Evolutionary conservation across 2,888 invertebrate genomes (phyloP).

Genomic region (Caprella mutica): DNA sequence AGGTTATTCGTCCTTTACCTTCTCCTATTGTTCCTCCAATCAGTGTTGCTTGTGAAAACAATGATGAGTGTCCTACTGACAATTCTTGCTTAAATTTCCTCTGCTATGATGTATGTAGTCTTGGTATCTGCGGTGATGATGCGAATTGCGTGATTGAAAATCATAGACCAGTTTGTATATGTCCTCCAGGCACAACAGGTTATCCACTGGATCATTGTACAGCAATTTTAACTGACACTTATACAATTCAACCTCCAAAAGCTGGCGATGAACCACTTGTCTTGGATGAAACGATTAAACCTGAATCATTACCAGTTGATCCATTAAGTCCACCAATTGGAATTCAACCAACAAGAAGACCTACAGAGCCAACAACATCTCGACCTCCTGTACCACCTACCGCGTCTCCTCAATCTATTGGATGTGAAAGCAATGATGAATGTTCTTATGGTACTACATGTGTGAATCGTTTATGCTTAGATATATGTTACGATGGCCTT

Average conservation of each 20-base stretch:
- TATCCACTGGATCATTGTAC: constrained; percentile 49
- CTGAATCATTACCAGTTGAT: constrained; percentile 10
- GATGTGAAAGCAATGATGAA: constrained; percentile 22
- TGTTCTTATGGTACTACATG: constrained; percentile 21
- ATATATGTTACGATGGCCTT: constrained; percentile 26
- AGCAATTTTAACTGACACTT: constrained; percentile 9
- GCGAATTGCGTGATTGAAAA: constrained; percentile 52
- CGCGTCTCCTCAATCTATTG: constrained; percentile 4
- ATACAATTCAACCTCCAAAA: constrained; percentile 5
- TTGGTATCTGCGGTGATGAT: constrained; percentile 63
- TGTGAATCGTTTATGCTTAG: constrained; percentile 23
- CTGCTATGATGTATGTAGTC: constrained; percentile 63
- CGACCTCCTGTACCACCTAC: constrained; percentile 19
- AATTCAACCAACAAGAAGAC: constrained; percentile 10
- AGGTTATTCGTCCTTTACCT: background rate
- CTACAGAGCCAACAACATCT: constrained; percentile 27
- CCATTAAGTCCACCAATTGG: constrained; percentile 8
- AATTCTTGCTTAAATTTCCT: constrained; percentile 51
- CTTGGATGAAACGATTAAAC: constrained; percentile 2
- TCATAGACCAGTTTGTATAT: constrained; percentile 70
- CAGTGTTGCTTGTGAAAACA: constrained; percentile 54
- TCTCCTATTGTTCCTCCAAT: constrained; percentile 13
- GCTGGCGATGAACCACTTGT: constrained; percentile 4
- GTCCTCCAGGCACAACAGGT: constrained; percentile 61
- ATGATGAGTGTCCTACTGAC: constrained; percentile 59